Conservation (phyloP, 2,113 vertebrate species). For the Prunella fulvescens region DNA sequence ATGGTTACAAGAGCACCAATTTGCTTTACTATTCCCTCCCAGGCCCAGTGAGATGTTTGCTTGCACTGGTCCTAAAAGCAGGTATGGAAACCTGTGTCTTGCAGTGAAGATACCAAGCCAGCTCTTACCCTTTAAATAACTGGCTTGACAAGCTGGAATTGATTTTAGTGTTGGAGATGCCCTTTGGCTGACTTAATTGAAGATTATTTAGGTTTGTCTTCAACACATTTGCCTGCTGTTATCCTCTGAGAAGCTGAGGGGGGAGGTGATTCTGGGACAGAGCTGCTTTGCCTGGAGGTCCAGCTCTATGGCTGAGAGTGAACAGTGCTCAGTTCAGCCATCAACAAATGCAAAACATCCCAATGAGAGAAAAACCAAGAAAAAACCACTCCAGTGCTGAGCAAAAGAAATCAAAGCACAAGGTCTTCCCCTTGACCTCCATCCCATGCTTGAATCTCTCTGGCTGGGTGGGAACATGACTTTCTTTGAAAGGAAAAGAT, state of each 20-base stretch:
- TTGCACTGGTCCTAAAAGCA: background rate
- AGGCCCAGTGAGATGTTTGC: background rate
- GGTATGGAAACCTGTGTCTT: background rate
- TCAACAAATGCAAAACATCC: background rate
- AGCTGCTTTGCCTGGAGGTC: background rate
- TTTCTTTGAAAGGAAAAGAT: background rate
- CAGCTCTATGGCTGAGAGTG: background rate
- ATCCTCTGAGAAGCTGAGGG: background rate
- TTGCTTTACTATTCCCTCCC: slow-evolving; percentile 51
- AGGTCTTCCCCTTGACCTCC: slow-evolving; percentile 34
- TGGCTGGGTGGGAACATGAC: background rate
- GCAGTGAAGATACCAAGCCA: background rate
- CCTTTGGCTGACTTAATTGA: background rate
- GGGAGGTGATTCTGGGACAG: background rate
- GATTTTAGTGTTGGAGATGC: background rate
- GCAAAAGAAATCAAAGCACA: background rate
- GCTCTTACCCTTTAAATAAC: background rate
- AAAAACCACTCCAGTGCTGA: background rate
- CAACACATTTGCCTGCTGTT: background rate
- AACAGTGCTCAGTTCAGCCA: background rate
- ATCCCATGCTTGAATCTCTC: background rate
- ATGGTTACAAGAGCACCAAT: slow-evolving; percentile 46
- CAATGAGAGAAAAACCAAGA: background rate
- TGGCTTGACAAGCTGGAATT: background rate
- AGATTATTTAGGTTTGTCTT: background rate